A percentile compares a stretch with the other conserved stretches of the same genome.
phyloP scores from a whole-genome alignment of 2,888 invertebrate species.

The Conomelus anceps region DNA sequence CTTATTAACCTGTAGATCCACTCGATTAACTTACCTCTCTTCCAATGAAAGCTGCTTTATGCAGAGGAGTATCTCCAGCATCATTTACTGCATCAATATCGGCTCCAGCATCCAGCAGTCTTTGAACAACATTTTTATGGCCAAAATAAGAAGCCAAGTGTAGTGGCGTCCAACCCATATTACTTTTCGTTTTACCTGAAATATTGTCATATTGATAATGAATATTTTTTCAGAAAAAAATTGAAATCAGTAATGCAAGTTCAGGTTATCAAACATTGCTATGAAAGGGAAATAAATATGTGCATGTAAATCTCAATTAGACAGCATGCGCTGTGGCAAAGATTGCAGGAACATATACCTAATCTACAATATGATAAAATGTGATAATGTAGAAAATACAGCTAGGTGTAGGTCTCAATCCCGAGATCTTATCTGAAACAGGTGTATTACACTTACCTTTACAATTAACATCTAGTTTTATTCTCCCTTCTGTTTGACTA shows the following conservation, averaged over 20 bases:
- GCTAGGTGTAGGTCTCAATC: too few species aligned
- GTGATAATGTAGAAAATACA: too few species aligned
- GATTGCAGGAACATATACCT: too few species aligned
- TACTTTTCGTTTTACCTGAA: constrained; percentile 55
- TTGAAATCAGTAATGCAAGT: too few species aligned
- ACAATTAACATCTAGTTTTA: constrained; percentile 55
- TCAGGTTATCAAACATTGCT: too few species aligned
- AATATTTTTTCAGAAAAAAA: too few species aligned
- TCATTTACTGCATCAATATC: constrained; percentile 57
- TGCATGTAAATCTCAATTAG: too few species aligned
- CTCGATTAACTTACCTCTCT: constrained; percentile 48
- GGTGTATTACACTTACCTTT: constrained; percentile 50
- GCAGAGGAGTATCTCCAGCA: constrained; percentile 57
- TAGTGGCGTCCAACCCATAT: constrained; percentile 61
- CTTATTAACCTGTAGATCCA: neutral
- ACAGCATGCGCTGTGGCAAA: too few species aligned
- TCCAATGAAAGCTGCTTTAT: constrained; percentile 62
- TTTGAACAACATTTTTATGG: constrained; percentile 52
- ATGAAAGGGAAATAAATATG: too few species aligned
- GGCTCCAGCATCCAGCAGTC: constrained; percentile 51
- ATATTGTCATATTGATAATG: constrained; percentile 9
- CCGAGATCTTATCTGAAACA: too few species aligned
- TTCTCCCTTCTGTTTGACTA: constrained; percentile 47
- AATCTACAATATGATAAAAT: too few species aligned
- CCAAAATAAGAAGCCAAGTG: constrained; percentile 63